Evolutionary conservation across 2,113 vertebrate genomes (phyloP).

Genomic region (Athene noctua): DNA sequence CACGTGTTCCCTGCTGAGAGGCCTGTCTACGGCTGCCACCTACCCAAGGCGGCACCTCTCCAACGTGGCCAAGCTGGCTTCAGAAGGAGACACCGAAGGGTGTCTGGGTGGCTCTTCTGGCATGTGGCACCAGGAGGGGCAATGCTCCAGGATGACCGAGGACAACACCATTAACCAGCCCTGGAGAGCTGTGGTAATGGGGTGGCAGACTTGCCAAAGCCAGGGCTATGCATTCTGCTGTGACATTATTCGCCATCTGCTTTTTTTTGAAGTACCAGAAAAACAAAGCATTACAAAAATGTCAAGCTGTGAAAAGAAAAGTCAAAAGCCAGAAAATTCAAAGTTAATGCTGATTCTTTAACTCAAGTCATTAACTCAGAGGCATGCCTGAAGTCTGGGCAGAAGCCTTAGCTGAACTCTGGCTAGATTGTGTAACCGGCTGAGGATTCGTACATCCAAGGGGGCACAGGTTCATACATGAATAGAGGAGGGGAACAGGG

Average conservation of each 20-base stretch:
- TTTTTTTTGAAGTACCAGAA: not conserved
- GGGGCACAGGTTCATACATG: not conserved
- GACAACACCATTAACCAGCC: not conserved
- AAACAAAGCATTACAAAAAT: constrained; percentile 36
- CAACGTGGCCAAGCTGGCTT: not conserved
- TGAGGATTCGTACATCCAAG: not conserved
- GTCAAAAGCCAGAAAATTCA: constrained; percentile 36
- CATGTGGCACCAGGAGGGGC: not conserved
- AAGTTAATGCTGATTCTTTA: constrained; percentile 50
- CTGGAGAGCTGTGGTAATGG: not conserved
- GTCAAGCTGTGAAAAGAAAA: constrained; percentile 56
- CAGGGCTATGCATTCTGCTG: not conserved
- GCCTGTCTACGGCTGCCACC: not conserved
- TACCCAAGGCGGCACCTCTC: not conserved
- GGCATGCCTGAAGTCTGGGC: not conserved
- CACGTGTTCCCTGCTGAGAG: not conserved
- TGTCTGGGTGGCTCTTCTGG: not conserved
- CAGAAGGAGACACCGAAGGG: not conserved
- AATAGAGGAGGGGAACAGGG: not conserved
- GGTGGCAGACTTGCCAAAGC: not conserved
- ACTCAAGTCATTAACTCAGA: constrained; percentile 51
- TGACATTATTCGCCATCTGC: constrained; percentile 6
- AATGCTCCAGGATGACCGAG: not conserved
- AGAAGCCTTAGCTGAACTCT: constrained; percentile 30
- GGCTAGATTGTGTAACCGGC: not conserved